phyloP scores from a whole-genome alignment of 2,113 vertebrate species.

The Thymallus thymallus region DNA sequence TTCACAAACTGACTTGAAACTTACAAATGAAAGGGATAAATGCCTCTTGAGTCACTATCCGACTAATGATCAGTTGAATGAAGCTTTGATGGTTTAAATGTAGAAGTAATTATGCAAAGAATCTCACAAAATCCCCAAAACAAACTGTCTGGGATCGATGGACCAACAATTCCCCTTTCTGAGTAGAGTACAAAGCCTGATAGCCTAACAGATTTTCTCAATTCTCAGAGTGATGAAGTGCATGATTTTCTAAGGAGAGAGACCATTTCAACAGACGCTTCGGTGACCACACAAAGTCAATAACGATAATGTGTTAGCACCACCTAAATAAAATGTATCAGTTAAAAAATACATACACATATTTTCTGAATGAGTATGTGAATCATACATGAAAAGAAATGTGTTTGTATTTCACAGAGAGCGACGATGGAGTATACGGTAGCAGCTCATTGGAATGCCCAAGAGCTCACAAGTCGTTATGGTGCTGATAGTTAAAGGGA shows the following conservation, averaged over 20 bases:
- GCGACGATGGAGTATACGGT: not conserved
- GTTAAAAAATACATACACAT: no score
- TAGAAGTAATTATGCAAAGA: no score
- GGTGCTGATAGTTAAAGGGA: not conserved
- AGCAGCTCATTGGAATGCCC: constrained; percentile 7
- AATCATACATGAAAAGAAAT: not conserved
- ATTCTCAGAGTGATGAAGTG: not conserved
- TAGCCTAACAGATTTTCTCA: not conserved
- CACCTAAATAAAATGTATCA: no score
- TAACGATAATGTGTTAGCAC: not conserved
- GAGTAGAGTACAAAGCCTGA: not conserved
- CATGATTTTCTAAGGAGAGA: not conserved
- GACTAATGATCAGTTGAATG: no score
- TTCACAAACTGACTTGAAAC: no score
- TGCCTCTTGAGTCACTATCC: no score
- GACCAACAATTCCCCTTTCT: not conserved
- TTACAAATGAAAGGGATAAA: no score
- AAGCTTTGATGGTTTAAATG: no score
- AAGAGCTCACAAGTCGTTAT: not conserved
- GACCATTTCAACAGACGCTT: not conserved
- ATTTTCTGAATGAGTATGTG: not conserved
- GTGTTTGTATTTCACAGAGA: not conserved
- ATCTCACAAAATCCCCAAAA: no score
- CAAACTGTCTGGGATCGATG: no score
- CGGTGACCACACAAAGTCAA: not conserved